A percentile compares a stretch with the other conserved stretches of the same genome.
Evolutionary conservation across 1,140 invertebrate species (phyloP).

Genomic region (Cyclina sinensis): DNA sequence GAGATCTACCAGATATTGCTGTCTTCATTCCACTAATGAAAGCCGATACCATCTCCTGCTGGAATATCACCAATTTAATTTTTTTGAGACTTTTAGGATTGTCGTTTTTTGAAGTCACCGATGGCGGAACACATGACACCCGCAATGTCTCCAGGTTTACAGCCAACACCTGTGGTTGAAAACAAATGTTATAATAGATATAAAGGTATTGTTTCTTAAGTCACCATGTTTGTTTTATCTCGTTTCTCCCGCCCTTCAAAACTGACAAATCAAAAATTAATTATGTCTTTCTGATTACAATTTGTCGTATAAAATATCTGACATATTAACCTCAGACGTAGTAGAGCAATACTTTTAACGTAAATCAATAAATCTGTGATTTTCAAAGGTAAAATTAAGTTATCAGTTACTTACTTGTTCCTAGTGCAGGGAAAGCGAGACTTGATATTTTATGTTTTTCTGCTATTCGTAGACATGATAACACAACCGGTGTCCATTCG

Average conservation of each 20-base stretch:
- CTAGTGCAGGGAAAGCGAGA: constrained; percentile 50
- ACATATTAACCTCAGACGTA: too few relatives aligned
- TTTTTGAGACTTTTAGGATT: not conserved
- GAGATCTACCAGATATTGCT: not conserved
- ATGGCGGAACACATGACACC: not conserved
- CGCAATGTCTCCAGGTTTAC: not conserved
- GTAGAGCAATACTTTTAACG: not conserved
- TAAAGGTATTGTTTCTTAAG: too few relatives aligned
- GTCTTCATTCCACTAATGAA: not conserved
- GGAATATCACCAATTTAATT: constrained; percentile 36
- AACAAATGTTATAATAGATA: not conserved
- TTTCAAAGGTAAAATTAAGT: not conserved
- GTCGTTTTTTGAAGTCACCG: not conserved
- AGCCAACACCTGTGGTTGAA: constrained; percentile 7
- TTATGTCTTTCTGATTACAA: not conserved
- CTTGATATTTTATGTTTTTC: not conserved
- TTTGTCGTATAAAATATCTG: not conserved
- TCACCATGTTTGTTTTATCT: too few relatives aligned
- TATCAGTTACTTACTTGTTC: constrained; percentile 23
- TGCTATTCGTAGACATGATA: not conserved
- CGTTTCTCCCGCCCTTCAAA: too few relatives aligned
- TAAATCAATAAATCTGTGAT: not conserved
- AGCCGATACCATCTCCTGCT: constrained; percentile 31
- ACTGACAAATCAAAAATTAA: not conserved
- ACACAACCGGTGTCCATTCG: constrained; percentile 14